Base-by-base conservation (phyloP, 1,140 invertebrate genomes). In the Phymastichus coffea region DNA sequence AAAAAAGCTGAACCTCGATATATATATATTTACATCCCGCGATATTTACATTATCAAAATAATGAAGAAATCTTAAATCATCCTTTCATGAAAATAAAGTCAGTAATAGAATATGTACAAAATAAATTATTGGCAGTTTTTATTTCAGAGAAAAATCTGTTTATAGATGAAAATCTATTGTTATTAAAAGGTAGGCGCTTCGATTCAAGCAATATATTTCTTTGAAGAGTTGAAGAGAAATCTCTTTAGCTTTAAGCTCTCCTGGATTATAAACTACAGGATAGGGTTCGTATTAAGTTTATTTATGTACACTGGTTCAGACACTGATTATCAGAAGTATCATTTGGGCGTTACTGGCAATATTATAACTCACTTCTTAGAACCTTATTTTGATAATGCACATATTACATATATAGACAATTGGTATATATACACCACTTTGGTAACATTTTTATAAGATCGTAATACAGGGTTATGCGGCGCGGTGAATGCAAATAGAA, bases 281-380 rank as follows among this genome's bases (percentile, higher is more conserved):
- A 76, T 69, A 8, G 68, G 70, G 9, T 70, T 62, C 56, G 61
- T 77, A 14, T 49, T 77, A 19, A 65, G 72, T 30, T 68, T 71
- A 28, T 69, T 76, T 43, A 58, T 77, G 10, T 78, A 75, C 57
- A 71, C 53, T 9, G 69, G 68, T 2, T 12, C 53, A 2, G 30
- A 47, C 12, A 57, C 44, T 28, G 30, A 57, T 26, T 57, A 56
- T 54, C 46, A 55, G 41, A 61, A 61, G 30, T 62, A 59, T 19
- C 55, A 46, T 19, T 51, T 57, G n/a, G 66, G 63, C 3, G 48
- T 63, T 30, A 19, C 52, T 22, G 56, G 55, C 8, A 49, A 59
- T 38, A 58, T 68, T 28, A 63, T 68, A 9, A 54, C 60, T 35
- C 52, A 63, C 46, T 63, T 66, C 17, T 53, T 67, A 37, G 23